These are phyloP conservation scores for Hemiprocne comata DNA, from an alignment of 2,113 vertebrate species.

Conservation along the genomic window DNA sequence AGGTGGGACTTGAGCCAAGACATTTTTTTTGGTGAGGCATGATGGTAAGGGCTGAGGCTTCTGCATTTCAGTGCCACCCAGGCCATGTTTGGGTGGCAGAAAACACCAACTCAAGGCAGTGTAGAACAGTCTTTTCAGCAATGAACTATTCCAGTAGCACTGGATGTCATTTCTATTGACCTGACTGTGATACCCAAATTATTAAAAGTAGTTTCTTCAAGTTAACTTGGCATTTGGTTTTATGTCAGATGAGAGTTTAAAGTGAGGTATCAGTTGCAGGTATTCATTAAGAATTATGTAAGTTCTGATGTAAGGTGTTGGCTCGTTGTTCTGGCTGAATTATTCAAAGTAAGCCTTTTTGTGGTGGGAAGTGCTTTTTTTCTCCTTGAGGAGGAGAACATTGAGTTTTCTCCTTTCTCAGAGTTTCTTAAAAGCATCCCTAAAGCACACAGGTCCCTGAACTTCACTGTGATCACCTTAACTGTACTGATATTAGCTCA, in stretches of 20 bases:
- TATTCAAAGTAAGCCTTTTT: background rate
- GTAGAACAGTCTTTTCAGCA: background rate
- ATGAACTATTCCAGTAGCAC: background rate
- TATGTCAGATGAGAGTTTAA: background rate
- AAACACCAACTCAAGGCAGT: background rate
- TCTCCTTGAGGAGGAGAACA: background rate
- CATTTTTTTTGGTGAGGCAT: background rate
- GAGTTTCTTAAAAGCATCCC: background rate
- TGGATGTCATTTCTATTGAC: background rate
- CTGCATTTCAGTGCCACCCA: background rate
- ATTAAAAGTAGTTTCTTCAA: background rate
- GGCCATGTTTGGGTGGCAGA: rapidly evolving
- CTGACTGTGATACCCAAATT: background rate
- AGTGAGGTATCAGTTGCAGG: background rate
- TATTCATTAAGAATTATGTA: background rate
- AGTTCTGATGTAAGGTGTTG: background rate
- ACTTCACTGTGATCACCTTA: background rate
- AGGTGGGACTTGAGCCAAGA: conserved; percentile 76
- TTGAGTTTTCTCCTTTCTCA: background rate
- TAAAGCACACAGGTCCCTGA: background rate
- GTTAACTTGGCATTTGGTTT: background rate
- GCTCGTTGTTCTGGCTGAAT: background rate
- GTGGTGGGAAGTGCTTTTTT: background rate
- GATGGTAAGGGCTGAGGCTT: background rate
- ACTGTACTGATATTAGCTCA: background rate